Evolutionary conservation across 53 echinoderm and acorn worm genomes (phyloP), one percentile per base, ranked within the genome.

Genomic region (Zoroaster sp.): DNA sequence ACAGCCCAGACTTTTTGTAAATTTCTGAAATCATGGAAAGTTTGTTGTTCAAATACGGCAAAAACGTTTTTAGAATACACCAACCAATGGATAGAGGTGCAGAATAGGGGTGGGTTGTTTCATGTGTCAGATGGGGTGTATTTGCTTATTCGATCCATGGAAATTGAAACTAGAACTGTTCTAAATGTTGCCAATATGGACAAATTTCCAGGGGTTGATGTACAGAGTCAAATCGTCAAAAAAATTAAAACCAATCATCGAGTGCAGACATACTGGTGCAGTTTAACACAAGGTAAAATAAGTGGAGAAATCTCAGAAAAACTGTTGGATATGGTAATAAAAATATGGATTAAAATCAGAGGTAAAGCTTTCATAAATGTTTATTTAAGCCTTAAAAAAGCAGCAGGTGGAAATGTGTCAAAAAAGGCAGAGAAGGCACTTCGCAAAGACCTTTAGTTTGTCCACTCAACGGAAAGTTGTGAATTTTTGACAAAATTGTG

Each of bases 71-170:
- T n/a, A n/a, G n/a, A n/a, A n/a, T n/a, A n/a, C n/a, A n/a, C n/a
- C n/a, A n/a, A n/a, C n/a, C n/a, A n/a, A n/a, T n/a, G n/a, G n/a
- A n/a, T n/a, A n/a, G n/a, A n/a, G n/a, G n/a, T n/a, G n/a, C n/a
- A n/a, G n/a, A n/a, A n/a, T n/a, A n/a, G n/a, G n/a, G n/a, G n/a
- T n/a, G n/a, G n/a, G 15, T 74, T 74, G 43, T 74, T 74, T 43
- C 4, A 18, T 23, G 74, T 41, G 44, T 74, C 74, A 18, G 74
- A 74, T 43, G 74, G 74, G 74, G 74, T 74, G 14, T 74, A 74
- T 74, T 21, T 74, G 43, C 43, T 74, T 20, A 42, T 74, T 32
- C 41, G 40, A 43, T 41, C 74, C 21, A 74, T 43, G 74, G 74
- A 74, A 44, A n/a, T 23, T 42, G 74, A 74, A 32, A 74, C 74